A percentile compares a stretch with the other conserved stretches of the same genome.
These are phyloP conservation scores for Euphonia xanthogaster DNA, from an alignment of 2,797 vertebrate genomes.

Conservation along the genomic window DNA sequence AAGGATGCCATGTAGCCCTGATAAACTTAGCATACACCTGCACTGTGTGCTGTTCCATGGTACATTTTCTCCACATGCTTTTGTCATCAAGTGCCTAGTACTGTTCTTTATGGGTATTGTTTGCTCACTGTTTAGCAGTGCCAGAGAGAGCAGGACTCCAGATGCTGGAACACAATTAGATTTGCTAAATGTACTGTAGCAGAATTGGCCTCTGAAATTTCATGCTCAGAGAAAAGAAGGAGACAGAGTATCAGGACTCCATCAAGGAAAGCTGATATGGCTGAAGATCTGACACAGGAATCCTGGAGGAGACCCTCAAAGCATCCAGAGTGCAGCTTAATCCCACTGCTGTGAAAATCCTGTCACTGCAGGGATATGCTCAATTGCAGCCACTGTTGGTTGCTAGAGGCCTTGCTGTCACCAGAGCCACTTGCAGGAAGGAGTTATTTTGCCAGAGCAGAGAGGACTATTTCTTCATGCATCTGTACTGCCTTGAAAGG, in stretches of 20 bases:
- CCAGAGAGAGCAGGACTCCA: slow-evolving; percentile 7
- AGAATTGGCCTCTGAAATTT: neutral
- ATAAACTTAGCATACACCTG: neutral
- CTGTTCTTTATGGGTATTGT: neutral
- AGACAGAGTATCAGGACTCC: neutral
- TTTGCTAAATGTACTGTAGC: slow-evolving; percentile 7
- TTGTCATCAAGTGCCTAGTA: neutral
- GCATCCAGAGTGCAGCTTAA: neutral
- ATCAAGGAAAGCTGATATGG: neutral
- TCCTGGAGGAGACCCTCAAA: neutral
- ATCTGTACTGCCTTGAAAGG: neutral
- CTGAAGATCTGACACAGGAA: neutral
- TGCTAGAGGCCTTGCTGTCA: neutral
- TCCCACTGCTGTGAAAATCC: neutral
- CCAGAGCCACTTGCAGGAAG: neutral
- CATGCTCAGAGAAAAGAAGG: neutral
- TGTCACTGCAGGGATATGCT: neutral
- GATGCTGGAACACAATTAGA: slow-evolving; percentile 37
- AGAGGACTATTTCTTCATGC: neutral
- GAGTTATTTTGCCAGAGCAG: neutral
- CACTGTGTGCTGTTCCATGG: neutral
- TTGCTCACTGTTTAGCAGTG: neutral
- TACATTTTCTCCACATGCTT: neutral
- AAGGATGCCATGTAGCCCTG: neutral
- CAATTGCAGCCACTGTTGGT: neutral